Evolutionary conservation across 2,888 invertebrate genomes (phyloP).

Genomic region (Melinopterus prodromus): DNA sequence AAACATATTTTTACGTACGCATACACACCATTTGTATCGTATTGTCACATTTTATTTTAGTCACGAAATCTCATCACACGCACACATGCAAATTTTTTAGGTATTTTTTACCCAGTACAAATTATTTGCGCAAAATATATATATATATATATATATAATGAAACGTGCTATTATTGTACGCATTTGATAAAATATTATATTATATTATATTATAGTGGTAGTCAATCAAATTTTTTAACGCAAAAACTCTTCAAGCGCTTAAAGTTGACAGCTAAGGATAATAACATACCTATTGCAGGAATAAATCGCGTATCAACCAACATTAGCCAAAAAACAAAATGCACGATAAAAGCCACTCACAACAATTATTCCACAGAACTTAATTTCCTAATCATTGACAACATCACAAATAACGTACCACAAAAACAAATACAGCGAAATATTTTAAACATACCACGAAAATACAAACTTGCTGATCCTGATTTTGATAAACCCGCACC

Average conservation of each 20-base stretch:
- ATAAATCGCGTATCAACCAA: constrained; percentile 5
- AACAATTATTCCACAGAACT: constrained; percentile 5
- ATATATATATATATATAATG: no score
- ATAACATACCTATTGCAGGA: background rate
- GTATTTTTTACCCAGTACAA: background rate
- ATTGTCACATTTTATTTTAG: no score
- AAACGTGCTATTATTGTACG: no score
- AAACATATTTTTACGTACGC: background rate
- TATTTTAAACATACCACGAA: constrained; percentile 25
- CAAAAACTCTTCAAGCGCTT: background rate
- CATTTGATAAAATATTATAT: no score
- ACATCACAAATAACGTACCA: constrained; percentile 18
- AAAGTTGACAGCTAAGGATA: background rate
- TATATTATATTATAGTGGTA: background rate
- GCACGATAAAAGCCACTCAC: constrained; percentile 15
- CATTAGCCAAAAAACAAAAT: background rate
- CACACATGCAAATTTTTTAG: background rate
- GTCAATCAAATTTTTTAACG: background rate
- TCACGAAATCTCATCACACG: background rate
- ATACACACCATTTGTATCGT: background rate
- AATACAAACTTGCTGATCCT: constrained; percentile 30
- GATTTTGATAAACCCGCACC: constrained; percentile 11
- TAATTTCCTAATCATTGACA: constrained; percentile 20
- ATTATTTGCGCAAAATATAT: background rate
- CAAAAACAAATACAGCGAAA: background rate